Conservation (phyloP, 2,797 vertebrate species). For the Margarornis squamiger region DNA sequence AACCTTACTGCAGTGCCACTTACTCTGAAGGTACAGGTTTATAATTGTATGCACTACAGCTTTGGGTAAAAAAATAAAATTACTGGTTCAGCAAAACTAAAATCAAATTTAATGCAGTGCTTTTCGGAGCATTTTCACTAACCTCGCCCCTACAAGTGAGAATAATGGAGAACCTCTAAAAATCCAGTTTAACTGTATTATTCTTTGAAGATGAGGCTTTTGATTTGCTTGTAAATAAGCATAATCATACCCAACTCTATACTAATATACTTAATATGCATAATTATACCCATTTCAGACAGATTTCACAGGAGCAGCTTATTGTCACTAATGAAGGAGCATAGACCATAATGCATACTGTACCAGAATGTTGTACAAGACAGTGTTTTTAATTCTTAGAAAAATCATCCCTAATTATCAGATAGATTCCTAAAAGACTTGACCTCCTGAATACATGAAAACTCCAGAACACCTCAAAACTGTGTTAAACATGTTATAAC, state of each 20-base stretch:
- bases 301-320: not conserved
- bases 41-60: not conserved
- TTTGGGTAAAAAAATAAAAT: not conserved
- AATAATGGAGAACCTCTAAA: not conserved
- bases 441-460: not conserved
- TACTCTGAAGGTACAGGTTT: not conserved
- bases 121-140: not conserved
- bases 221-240: not conserved
- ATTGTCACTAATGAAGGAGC: not conserved
- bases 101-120: fast-evolving
- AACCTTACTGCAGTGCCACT: not conserved
- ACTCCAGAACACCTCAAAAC: not conserved
- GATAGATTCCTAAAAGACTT: not conserved
- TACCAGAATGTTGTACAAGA: not conserved
- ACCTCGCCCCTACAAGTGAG: not conserved
- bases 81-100: not conserved
- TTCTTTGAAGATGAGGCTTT: not conserved
- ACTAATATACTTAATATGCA: not conserved
- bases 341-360: not conserved
- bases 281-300: not conserved
- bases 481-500: not conserved
- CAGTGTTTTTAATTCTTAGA: not conserved
- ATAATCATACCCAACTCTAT: not conserved
- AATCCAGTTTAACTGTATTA: not conserved
- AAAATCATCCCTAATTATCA: not conserved